phyloP scores from a whole-genome alignment of 2,797 vertebrate species.

The Acanthis flammea region DNA sequence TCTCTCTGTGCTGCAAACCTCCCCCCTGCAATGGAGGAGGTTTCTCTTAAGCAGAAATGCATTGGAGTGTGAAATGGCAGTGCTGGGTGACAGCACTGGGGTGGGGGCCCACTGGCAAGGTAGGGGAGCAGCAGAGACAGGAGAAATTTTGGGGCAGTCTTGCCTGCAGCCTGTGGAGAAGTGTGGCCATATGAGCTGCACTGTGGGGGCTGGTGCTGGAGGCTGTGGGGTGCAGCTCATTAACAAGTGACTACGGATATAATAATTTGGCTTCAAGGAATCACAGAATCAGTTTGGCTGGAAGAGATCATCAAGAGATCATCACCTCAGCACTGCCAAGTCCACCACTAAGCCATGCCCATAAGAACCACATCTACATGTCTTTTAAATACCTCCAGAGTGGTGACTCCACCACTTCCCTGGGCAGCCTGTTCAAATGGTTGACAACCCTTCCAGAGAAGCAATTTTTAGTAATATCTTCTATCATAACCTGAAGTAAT shows the following conservation, averaged over 20 bases:
- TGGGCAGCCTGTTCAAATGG: not conserved
- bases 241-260: not conserved
- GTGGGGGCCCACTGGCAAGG: not conserved
- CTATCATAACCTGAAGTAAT: not conserved
- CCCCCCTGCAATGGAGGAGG: not conserved
- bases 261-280: not conserved
- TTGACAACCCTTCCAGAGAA: not conserved
- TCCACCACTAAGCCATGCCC: not conserved
- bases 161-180: not conserved
- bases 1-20: not conserved
- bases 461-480: not conserved
- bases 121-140: not conserved
- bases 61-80: accelerated
- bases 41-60: not conserved
- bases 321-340: not conserved
- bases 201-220: not conserved
- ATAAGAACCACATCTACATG: not conserved
- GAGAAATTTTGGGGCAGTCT: not conserved
- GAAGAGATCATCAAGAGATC: not conserved
- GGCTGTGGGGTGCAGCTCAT: not conserved
- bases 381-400: not conserved
- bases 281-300: not conserved
- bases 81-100: not conserved
- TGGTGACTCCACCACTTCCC: not conserved
- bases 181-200: not conserved